Evolutionary conservation across 2,888 invertebrate genomes (phyloP), one percentile per base, ranked within the genome.

Genomic region (Lochmaea crataegi): DNA sequence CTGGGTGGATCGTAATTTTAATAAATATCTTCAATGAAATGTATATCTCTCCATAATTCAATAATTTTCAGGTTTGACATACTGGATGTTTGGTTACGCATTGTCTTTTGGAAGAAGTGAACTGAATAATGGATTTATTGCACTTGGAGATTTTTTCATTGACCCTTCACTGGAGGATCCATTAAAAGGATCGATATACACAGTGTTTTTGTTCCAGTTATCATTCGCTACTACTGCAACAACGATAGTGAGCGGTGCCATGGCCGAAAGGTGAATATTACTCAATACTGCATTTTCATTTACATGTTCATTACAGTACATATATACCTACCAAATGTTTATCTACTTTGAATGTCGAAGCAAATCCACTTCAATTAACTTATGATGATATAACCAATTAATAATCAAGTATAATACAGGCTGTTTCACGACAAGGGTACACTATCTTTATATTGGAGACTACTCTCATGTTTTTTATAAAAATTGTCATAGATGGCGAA

Each of bases 11-110:
- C 2, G 32, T 32, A 32, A 32, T 5, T 32, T 32, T 5, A 32
- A 32, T 32, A 0, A 5, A 32, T 32, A 32, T 32, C 32, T 32
- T 32, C 32, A 32, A 26, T 26, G 26, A 3, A 26, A 26, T 26
- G 2, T 2, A 26, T 26, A 26, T 26, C 3, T 26, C 3, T 26
- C 3, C 2, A 14, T 63, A 14, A 64, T 14, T 53, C 26, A 57
- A 32, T 63, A 51, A 41, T 72, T 68, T 71, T 72, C 79, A 91
- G 91, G 96, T 74, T 86, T 96, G 14, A 96, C 96, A 0, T 98
- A 97, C 87, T 98, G 98, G 98, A 90, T 95, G 48, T 96, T 97
- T 84, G 98, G 98, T 0, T 98, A 94, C 86, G 97, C 96, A 0
- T 90, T 97, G 87, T 96, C 96, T 5, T 97, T 96, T 83, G 97